phyloP scores from a whole-genome alignment of 2,797 vertebrate species.

The Danio tinwini region DNA sequence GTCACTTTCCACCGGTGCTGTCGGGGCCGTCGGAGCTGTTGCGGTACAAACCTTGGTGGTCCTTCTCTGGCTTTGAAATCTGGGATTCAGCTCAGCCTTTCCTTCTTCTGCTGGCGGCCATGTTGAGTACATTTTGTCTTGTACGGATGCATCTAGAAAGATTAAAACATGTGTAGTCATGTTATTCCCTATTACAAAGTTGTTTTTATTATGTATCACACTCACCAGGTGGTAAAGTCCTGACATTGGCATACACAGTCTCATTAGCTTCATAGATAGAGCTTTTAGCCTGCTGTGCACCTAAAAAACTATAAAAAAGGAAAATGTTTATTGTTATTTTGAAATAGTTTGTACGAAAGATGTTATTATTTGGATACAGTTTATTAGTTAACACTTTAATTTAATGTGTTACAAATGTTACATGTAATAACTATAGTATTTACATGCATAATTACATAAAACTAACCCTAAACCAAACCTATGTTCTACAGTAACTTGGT shows the following conservation, averaged over 20 bases:
- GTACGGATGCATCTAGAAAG: too few relatives aligned
- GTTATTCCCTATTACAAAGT: neutral
- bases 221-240: neutral
- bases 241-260: conserved; percentile 13
- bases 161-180: neutral
- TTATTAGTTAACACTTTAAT: too few relatives aligned
- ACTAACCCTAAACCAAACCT: too few relatives aligned
- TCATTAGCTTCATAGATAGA: neutral
- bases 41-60: too few relatives aligned
- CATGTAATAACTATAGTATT: too few relatives aligned
- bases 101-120: too few relatives aligned
- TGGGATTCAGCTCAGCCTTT: neutral
- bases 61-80: neutral
- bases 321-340: neutral
- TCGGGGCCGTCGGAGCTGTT: neutral
- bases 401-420: too few relatives aligned
- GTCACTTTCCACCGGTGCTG: neutral
- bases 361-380: neutral
- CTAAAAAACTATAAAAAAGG: neutral
- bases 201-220: neutral
- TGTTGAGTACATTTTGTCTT: too few relatives aligned
- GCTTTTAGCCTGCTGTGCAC: neutral
- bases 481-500: too few relatives aligned
- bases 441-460: too few relatives aligned
- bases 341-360: neutral